These are phyloP conservation scores for Brienomyrus longianalis DNA, from an alignment of 2,113 vertebrate genomes.

Conservation along the genomic window DNA sequence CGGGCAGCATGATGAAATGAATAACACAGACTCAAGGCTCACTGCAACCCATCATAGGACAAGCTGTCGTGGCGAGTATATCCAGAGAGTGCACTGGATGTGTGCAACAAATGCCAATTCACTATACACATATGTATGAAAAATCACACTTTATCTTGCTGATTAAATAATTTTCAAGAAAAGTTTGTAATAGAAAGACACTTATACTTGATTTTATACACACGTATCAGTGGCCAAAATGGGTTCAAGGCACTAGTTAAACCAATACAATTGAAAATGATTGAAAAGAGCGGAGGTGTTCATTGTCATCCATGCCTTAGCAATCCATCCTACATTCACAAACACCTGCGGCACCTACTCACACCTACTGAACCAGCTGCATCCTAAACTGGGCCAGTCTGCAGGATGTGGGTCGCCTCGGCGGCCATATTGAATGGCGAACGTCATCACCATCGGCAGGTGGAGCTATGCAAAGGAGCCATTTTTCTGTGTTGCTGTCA, in stretches of 20 bases:
- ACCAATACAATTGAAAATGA: not conserved
- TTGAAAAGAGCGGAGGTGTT: not conserved
- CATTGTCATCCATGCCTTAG: not conserved
- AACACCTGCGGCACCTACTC: not conserved
- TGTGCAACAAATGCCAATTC: not conserved
- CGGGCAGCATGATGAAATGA: not conserved
- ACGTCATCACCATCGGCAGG: not conserved
- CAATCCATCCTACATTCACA: not conserved
- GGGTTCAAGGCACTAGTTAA: not conserved
- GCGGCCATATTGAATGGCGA: not conserved
- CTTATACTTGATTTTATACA: not conserved
- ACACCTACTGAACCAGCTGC: not conserved
- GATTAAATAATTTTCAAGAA: not conserved
- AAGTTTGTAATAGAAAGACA: not conserved
- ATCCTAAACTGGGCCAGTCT: not conserved
- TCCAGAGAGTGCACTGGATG: not conserved
- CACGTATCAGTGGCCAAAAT: not conserved
- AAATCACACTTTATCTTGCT: not conserved
- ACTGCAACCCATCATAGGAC: not conserved
- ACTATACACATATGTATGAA: not conserved
- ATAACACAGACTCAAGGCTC: not conserved
- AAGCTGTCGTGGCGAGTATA: not conserved
- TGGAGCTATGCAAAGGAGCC: not conserved
- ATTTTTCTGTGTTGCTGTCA: not conserved
- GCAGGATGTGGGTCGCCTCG: not conserved